phyloP scores from a whole-genome alignment of 2,888 invertebrate species.

The Cosmia pyralina region DNA sequence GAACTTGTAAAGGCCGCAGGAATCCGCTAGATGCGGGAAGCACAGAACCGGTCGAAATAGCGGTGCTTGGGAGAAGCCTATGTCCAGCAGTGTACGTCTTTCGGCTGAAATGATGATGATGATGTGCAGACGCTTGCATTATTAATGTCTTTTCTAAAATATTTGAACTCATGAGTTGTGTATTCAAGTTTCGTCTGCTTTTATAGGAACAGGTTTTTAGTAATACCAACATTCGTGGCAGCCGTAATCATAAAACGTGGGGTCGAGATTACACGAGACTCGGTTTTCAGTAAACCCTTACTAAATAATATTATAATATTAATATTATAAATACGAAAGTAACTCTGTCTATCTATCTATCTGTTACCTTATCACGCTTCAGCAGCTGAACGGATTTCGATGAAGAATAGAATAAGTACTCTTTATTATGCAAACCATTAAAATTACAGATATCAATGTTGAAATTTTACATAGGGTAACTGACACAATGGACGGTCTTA shows the following conservation, averaged over 20 bases:
- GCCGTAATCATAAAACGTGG: neutral
- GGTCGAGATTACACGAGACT: neutral
- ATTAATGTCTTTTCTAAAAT: neutral
- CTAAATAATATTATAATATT: neutral
- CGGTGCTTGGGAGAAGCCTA: no score
- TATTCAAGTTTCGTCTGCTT: neutral
- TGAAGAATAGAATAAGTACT: no score
- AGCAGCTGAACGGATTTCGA: neutral
- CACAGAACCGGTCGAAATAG: no score
- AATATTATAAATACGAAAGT: neutral
- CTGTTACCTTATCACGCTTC: neutral
- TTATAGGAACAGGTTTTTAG: neutral
- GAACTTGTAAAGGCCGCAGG: no score
- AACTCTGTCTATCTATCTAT: neutral
- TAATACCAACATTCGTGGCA: neutral
- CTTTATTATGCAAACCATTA: no score
- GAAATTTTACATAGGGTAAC: no score
- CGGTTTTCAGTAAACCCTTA: neutral
- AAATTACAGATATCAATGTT: no score
- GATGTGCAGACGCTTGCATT: neutral
- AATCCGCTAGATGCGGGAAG: no score
- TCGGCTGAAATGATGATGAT: no score
- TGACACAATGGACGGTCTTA: no score
- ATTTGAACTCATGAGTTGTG: neutral
- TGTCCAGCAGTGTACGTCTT: no score